These are phyloP conservation scores for Bhutanitis thaidina DNA, from an alignment of 2,888 invertebrate genomes.

Conservation along the genomic window DNA sequence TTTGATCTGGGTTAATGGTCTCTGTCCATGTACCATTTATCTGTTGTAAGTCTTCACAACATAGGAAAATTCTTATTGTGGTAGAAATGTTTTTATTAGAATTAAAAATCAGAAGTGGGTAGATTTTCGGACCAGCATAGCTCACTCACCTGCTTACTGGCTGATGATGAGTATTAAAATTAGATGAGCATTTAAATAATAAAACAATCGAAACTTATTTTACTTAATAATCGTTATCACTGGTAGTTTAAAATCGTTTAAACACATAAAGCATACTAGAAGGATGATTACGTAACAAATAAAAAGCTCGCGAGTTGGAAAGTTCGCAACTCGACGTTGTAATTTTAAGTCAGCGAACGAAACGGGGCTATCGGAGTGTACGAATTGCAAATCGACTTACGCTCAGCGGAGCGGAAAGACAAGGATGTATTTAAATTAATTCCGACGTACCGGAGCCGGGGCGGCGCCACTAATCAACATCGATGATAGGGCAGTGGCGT, in stretches of 20 bases:
- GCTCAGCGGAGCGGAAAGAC: slow-evolving; percentile 62
- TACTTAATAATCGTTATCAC: no score
- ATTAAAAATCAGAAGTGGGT: no score
- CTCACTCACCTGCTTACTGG: no score
- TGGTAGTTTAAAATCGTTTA: not conserved
- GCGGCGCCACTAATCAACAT: slow-evolving; percentile 33
- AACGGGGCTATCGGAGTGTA: slow-evolving; percentile 59
- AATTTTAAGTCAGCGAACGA: slow-evolving; percentile 64
- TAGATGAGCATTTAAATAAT: no score
- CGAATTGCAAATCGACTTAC: slow-evolving; percentile 66
- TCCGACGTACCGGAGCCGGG: slow-evolving; percentile 37
- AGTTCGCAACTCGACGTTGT: slow-evolving; percentile 46
- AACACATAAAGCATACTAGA: slow-evolving; percentile 34
- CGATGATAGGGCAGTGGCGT: slow-evolving; percentile 20
- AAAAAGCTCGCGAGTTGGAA: slow-evolving; percentile 43
- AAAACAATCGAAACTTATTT: no score
- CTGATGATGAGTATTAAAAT: no score
- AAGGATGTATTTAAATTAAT: slow-evolving; percentile 73
- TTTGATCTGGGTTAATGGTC: no score
- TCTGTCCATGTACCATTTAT: no score
- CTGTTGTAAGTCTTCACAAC: no score
- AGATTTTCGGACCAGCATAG: no score
- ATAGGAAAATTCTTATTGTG: no score
- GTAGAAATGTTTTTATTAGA: no score
- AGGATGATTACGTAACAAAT: slow-evolving; percentile 44